Base-by-base conservation (phyloP, 2,797 vertebrate species). In the Neosalanx taihuensis region DNA sequence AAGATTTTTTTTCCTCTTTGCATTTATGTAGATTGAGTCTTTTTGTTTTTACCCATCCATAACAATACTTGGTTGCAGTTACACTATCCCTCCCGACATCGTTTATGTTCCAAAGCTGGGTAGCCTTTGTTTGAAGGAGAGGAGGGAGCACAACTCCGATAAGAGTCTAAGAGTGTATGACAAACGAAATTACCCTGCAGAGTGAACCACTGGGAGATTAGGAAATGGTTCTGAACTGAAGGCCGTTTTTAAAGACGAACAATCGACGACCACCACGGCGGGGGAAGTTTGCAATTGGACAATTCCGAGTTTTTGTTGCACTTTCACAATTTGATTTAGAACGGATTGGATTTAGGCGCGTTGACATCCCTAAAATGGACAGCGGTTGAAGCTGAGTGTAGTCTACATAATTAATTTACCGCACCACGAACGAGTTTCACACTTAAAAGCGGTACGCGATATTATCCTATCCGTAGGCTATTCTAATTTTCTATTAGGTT, bases 121-220 rank as follows among this genome's bases (percentile, higher is more conserved):
- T 79, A 65, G 79, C 77, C 79, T 58, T 75, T 63, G 83, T 53
- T 74, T 56, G 69, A 67, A 63, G 72, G 57, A 37, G 56, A 75
- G 77, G 65, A 46, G 66, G 72, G 78, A 69, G 57, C 65, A 64
- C n/a, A 33, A 41, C 31, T 64, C 62, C 7, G 33, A 62, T 62
- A 61, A 2, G 41, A 46, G 41, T 46, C 10, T n/a, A 20, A 26
- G 62, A 18, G 46, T 13, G 12, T 73, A 5, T 31, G 66, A 29
- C 72, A 56, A 31, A 76, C 62, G 71, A 29, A 60, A 4, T 63
- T 41, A 72, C 66, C 37, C 15, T 49, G 60, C 60, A 63, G 70
- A 37, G 6, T 66, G 23, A 31, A 23, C 41, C 0, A 3, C 73
- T 64, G 78, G 71, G 64, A 77, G 78, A 77, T 71, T 81, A 81